Evolutionary conservation across 2,113 vertebrate species (phyloP).

Genomic region (Mixornis gularis): DNA sequence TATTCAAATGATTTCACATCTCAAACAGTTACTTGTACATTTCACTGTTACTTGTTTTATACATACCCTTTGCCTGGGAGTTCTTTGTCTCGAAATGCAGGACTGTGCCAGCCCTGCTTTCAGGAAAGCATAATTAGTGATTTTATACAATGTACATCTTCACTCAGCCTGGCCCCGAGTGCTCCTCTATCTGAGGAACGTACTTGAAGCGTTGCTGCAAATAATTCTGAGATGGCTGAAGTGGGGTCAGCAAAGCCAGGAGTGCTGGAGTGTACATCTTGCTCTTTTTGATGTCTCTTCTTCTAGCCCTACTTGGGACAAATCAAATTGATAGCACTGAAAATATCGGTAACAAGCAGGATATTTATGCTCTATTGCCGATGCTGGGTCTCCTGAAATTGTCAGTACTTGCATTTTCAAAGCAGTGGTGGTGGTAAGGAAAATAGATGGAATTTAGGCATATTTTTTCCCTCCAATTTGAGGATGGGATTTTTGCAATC

Average conservation of each 20-base stretch:
- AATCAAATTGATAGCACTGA: constrained; percentile 38
- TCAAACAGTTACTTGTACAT: background rate
- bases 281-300: constrained; percentile 55
- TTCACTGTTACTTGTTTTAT: background rate
- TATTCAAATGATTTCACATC: background rate
- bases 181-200: background rate
- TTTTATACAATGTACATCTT: constrained; percentile 22
- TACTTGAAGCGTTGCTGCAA: constrained; percentile 4
- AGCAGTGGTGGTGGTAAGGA: background rate
- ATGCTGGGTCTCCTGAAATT: constrained; percentile 1
- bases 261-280: constrained; percentile 41
- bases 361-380: background rate
- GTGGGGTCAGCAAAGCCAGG: constrained; percentile 10
- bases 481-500: background rate
- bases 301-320: constrained; percentile 23
- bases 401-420: background rate
- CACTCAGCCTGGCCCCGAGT: background rate
- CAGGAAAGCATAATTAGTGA: constrained; percentile 21
- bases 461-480: background rate
- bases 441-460: background rate
- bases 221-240: constrained; percentile 41
- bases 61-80: background rate
- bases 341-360: constrained; percentile 21
- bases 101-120: background rate
- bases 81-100: background rate